Percentiles rank a stretch among this genome's conserved stretches.
Evolutionary conservation across 2,113 vertebrate species (phyloP).

Genomic region (Grallaria varia): DNA sequence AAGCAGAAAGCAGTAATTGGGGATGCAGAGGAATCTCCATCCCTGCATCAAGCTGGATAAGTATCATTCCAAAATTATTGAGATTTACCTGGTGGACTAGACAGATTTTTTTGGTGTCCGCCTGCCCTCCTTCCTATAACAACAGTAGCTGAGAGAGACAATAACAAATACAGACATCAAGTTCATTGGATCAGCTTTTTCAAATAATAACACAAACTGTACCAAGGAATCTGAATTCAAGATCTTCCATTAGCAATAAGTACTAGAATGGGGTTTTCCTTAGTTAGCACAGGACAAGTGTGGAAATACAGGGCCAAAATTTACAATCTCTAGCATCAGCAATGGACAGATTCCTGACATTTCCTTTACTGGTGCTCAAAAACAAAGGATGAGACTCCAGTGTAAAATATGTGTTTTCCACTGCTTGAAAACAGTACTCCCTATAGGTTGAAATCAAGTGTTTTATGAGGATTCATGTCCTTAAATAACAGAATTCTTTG

Average conservation of each 20-base stretch:
- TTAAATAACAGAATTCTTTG: background rate
- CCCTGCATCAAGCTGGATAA: background rate
- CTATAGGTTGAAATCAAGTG: background rate
- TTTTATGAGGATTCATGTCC: background rate
- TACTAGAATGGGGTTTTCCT: background rate
- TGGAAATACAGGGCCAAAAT: background rate
- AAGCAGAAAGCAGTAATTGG: background rate
- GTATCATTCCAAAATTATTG: background rate
- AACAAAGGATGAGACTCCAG: background rate
- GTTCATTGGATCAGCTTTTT: background rate
- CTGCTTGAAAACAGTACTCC: background rate
- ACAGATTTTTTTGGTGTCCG: background rate
- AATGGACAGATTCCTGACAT: background rate
- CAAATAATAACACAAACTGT: background rate
- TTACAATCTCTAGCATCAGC: background rate
- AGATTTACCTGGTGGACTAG: background rate
- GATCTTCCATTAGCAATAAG: background rate
- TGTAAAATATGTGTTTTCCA: background rate
- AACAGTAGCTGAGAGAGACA: background rate
- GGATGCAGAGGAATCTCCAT: background rate
- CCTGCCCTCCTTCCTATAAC: background rate
- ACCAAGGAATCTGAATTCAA: background rate
- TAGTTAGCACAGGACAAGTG: background rate
- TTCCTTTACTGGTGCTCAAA: background rate
- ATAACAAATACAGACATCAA: background rate